A percentile compares a stretch with the other conserved stretches of the same genome.
phyloP scores from a whole-genome alignment of 2,888 invertebrate genomes.

The Sipha maydis region DNA sequence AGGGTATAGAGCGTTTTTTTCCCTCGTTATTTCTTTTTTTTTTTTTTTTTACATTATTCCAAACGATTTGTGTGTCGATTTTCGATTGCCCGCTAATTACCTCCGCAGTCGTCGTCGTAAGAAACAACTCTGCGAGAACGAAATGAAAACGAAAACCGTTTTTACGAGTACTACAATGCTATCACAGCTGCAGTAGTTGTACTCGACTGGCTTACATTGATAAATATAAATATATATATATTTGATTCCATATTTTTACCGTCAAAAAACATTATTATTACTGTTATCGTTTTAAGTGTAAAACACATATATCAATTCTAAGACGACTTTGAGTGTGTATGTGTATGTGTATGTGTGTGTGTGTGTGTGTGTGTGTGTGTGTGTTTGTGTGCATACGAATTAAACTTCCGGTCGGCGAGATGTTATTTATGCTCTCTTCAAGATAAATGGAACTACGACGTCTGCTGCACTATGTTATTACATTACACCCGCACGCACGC shows the following conservation, averaged over 20 bases:
- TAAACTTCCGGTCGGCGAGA: conserved; percentile 48
- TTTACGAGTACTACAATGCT: too few relatives aligned
- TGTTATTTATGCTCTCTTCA: conserved; percentile 43
- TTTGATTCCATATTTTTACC: not conserved
- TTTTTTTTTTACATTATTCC: not conserved
- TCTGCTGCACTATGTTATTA: conserved; percentile 41
- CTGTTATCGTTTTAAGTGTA: conserved; percentile 23
- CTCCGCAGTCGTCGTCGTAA: not conserved
- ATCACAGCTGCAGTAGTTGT: too few relatives aligned
- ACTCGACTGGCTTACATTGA: too few relatives aligned
- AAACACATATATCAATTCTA: conserved; percentile 40
- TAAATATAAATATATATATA: not conserved
- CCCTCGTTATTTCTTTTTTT: not conserved
- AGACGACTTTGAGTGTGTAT: conserved; percentile 2
- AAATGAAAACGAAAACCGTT: too few relatives aligned
- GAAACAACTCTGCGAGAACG: not conserved
- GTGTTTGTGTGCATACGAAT: conserved; percentile 3
- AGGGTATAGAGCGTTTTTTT: not conserved
- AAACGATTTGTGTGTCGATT: conserved; percentile 20
- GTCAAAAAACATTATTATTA: conserved; percentile 3
- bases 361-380: too few relatives aligned
- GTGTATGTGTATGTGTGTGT: not conserved
- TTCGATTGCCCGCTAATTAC: conserved; percentile 21
- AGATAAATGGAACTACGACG: conserved; percentile 46
- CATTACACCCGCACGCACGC: not conserved